Conservation (phyloP, 2,888 invertebrate genomes). For the Copidosoma aretas region DNA sequence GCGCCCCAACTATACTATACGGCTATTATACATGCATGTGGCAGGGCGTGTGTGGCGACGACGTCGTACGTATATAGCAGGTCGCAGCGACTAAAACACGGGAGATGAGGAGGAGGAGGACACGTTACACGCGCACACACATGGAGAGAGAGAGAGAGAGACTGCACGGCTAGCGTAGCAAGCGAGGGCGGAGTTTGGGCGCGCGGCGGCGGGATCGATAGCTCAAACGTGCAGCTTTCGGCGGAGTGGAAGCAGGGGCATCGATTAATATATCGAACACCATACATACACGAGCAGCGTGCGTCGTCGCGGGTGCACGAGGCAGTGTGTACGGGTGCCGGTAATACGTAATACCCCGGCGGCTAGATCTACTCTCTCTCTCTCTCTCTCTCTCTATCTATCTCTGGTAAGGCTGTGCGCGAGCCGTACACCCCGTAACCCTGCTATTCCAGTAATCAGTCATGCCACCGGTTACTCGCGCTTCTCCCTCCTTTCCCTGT, state of each 20-base stretch:
- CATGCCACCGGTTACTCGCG: slow-evolving; percentile 12
- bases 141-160: no score
- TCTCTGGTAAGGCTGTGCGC: no score
- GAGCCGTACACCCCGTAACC: background rate
- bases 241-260: slow-evolving; percentile 1
- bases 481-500: background rate
- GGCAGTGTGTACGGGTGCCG: no score
- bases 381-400: background rate
- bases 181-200: background rate
- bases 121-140: background rate
- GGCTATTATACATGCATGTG: background rate
- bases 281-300: no score
- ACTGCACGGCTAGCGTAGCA: background rate
- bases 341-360: slow-evolving; percentile 33
- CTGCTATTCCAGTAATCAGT: slow-evolving; percentile 30
- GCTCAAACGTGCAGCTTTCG: slow-evolving; percentile 37
- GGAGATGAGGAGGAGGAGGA: background rate
- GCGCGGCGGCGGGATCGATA: slow-evolving; percentile 35
- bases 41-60: background rate
- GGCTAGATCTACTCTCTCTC: slow-evolving; percentile 20
- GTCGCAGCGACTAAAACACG: background rate
- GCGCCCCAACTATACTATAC: slow-evolving; percentile 15
- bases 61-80: background rate
- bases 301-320: no score
- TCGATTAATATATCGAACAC: slow-evolving; percentile 38